These are phyloP conservation scores for Istiophorus platypterus DNA, from an alignment of 2,113 vertebrate species.

Conservation along the genomic window DNA sequence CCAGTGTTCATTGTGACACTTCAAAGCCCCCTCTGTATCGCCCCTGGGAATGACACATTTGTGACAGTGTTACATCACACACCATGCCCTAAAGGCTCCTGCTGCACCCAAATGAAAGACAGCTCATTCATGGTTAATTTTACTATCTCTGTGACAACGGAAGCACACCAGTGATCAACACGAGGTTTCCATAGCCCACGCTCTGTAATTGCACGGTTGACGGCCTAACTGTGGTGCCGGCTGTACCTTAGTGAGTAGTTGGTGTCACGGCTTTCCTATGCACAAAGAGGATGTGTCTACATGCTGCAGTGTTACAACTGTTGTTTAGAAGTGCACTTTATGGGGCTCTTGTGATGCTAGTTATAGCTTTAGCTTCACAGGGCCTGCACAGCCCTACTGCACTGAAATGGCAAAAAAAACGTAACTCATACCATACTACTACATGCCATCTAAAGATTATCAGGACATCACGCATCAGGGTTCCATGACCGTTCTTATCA, in stretches of 20 bases:
- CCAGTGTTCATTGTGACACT: conserved; percentile 79
- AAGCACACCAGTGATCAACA: conserved; percentile 58
- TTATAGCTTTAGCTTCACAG: conserved; percentile 13
- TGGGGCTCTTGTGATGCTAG: conserved; percentile 20
- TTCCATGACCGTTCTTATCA: conserved; percentile 11
- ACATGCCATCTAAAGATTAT: conserved; percentile 16
- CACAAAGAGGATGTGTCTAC: conserved; percentile 54
- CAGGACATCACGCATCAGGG: conserved; percentile 18
- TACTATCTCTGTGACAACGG: conserved; percentile 50
- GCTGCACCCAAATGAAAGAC: conserved; percentile 64
- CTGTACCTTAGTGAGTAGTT: conserved; percentile 39
- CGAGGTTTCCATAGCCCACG: conserved; percentile 32
- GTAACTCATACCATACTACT: conserved; percentile 4
- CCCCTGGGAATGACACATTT: conserved; percentile 76
- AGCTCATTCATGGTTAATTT: conserved; percentile 75
- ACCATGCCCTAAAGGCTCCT: conserved; percentile 67
- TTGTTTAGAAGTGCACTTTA: conserved; percentile 35
- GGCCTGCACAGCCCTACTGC: conserved; percentile 4
- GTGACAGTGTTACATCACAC: conserved; percentile 79
- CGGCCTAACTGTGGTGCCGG: conserved; percentile 32
- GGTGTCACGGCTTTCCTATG: conserved; percentile 46
- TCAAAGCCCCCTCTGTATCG: conserved; percentile 78
- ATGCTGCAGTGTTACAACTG: conserved; percentile 31
- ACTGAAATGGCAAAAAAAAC: conserved; percentile 15
- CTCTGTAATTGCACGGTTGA: conserved; percentile 32